These are phyloP conservation scores for Oreochromis mossambicus DNA, from an alignment of 2,797 vertebrate genomes.

Conservation along the genomic window DNA sequence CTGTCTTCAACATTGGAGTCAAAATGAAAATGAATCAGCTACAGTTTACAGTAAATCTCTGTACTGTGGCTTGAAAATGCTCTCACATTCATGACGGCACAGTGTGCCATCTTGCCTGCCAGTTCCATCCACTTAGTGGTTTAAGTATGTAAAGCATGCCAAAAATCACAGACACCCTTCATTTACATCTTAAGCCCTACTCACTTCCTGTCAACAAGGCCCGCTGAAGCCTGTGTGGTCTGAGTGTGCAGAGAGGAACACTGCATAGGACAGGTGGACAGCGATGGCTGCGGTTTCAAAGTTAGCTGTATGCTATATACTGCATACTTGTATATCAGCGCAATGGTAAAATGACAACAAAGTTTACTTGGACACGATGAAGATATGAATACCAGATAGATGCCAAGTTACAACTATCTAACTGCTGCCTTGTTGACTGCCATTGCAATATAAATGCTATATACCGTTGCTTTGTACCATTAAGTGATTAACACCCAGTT, in stretches of 20 bases:
- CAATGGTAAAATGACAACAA: background rate
- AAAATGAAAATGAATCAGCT: constrained; percentile 3
- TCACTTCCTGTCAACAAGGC: constrained; percentile 50
- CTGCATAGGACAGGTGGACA: background rate
- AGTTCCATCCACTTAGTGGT: constrained; percentile 66
- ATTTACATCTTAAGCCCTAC: constrained; percentile 60
- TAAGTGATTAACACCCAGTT: background rate
- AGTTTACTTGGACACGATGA: background rate
- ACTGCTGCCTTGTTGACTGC: background rate
- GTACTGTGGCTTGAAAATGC: constrained; percentile 47
- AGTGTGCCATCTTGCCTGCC: constrained; percentile 51
- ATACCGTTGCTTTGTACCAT: background rate
- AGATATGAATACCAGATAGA: background rate
- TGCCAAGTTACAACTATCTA: background rate
- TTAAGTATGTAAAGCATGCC: constrained; percentile 45
- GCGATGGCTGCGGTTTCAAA: accelerated
- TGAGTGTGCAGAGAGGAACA: background rate
- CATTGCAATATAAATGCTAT: background rate
- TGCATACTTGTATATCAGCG: background rate
- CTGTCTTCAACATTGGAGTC: background rate
- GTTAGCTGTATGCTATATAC: background rate
- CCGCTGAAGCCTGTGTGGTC: constrained; percentile 48
- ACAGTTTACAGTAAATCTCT: constrained; percentile 1
- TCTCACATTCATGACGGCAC: constrained; percentile 55
- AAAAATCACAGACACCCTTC: constrained; percentile 64